These are phyloP conservation scores for Emmelina monodactyla DNA, from an alignment of 2,888 invertebrate species.

Conservation along the genomic window DNA sequence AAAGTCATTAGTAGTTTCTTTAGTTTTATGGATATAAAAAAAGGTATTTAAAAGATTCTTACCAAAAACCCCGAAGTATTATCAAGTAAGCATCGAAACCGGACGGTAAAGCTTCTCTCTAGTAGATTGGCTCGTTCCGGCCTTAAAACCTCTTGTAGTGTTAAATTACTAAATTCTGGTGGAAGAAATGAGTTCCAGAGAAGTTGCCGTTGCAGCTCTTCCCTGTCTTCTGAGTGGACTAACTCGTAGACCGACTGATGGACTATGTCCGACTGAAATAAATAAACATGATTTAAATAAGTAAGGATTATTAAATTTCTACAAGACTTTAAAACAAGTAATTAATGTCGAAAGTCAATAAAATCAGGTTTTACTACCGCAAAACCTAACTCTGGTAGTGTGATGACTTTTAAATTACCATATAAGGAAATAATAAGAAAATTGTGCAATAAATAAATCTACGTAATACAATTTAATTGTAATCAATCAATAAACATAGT, in stretches of 20 bases:
- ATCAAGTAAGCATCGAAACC: conserved; percentile 98
- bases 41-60: conserved; percentile 42
- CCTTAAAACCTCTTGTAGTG: conserved; percentile 87
- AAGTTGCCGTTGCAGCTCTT: conserved; percentile 94
- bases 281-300: too few relatives aligned
- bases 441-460: too few relatives aligned
- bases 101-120: conserved; percentile 96
- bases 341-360: too few relatives aligned
- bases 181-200: conserved; percentile 95
- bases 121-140: conserved; percentile 89
- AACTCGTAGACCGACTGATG: conserved; percentile 99
- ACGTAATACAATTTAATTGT: too few relatives aligned
- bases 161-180: conserved; percentile 73
- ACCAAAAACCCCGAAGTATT: conserved; percentile 99
- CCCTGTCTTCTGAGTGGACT: conserved; percentile 98
- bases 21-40: neutral
- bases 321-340: too few relatives aligned
- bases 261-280: conserved; percentile 95
- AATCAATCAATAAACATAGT: too few relatives aligned
- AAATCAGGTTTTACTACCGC: too few relatives aligned
- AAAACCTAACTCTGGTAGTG: too few relatives aligned
- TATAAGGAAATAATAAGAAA: too few relatives aligned
- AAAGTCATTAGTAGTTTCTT: neutral
- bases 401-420: too few relatives aligned
- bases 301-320: too few relatives aligned